Conservation (phyloP, 2,888 invertebrate species). For the Copidosoma aretas region DNA sequence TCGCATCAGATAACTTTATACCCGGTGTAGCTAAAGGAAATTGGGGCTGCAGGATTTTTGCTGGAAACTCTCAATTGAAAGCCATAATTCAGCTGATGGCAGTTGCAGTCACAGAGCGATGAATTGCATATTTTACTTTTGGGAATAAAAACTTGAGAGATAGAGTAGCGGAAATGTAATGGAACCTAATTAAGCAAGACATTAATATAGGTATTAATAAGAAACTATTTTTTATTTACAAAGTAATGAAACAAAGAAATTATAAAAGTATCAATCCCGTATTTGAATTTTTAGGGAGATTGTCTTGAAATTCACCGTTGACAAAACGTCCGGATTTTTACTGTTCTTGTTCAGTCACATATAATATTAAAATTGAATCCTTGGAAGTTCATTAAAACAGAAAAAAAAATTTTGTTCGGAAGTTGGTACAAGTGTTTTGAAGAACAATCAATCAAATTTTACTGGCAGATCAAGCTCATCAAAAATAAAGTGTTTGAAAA, state of each 20-base stretch:
- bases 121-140: conserved; percentile 72
- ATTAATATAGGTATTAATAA: conserved; percentile 52
- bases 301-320: conserved; percentile 48
- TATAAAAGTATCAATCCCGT: background rate
- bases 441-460: conserved; percentile 19
- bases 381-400: conserved; percentile 44
- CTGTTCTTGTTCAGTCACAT: conserved; percentile 58
- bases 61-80: conserved; percentile 67
- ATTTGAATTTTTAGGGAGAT: conserved; percentile 46
- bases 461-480: background rate
- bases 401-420: background rate
- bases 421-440: too few species aligned
- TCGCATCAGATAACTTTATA: conserved; percentile 49
- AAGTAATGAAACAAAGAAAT: background rate
- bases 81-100: conserved; percentile 73
- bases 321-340: conserved; percentile 57
- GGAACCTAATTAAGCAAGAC: conserved; percentile 55
- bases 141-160: conserved; percentile 65
- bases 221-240: too few species aligned
- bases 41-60: conserved; percentile 76
- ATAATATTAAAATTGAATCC: conserved; percentile 55
- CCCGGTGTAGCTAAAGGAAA: conserved; percentile 71
- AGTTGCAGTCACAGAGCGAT: conserved; percentile 64
- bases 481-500: background rate
- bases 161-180: conserved; percentile 64